A percentile compares a stretch with the other conserved stretches of the same genome.
phyloP scores from a whole-genome alignment of 2,888 invertebrate genomes.

The Yponomeuta malinellus region DNA sequence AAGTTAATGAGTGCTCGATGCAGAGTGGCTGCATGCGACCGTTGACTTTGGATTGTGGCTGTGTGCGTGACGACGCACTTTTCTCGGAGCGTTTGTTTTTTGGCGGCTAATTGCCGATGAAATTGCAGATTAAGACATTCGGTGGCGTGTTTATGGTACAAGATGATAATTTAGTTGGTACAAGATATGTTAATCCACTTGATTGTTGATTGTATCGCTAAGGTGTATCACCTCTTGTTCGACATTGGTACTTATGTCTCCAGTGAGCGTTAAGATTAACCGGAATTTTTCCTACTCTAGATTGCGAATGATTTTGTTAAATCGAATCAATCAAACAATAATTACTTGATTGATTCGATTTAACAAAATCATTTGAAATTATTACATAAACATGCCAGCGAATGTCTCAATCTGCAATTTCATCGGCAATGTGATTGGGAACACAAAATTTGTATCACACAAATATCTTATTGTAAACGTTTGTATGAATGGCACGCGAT shows the following conservation, averaged over 20 bases:
- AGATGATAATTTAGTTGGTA: neutral
- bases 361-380: too few species aligned
- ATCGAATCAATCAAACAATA: too few species aligned
- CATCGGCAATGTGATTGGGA: neutral
- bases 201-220: too few species aligned
- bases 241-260: neutral
- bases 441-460: too few species aligned
- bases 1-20: neutral
- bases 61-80: neutral
- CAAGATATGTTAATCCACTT: neutral
- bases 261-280: too few species aligned
- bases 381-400: neutral
- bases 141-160: neutral
- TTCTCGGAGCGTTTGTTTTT: neutral
- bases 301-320: too few species aligned
- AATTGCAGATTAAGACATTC: neutral
- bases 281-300: too few species aligned
- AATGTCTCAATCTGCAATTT: neutral
- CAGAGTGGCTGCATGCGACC: neutral
- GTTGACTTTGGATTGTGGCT: neutral
- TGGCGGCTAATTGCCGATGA: neutral
- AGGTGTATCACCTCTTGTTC: neutral
- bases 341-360: too few species aligned
- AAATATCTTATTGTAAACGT: too few species aligned
- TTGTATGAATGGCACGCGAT: too few species aligned